Conservation (phyloP, 2,113 vertebrate species). For the Grammomys surdaster region DNA sequence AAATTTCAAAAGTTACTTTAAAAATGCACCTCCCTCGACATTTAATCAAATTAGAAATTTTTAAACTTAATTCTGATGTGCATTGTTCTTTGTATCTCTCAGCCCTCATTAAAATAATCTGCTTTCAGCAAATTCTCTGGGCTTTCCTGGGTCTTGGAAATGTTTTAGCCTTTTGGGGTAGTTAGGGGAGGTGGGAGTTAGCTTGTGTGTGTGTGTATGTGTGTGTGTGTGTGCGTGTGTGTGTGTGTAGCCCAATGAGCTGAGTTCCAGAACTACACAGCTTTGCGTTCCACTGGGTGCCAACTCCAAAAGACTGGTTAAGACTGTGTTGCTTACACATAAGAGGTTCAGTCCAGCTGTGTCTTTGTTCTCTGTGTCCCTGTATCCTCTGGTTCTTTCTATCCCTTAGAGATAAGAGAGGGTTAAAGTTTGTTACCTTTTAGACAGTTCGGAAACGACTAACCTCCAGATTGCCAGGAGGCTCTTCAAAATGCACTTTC, state of each 20-base stretch:
- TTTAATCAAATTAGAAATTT: background rate
- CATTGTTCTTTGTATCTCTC: background rate
- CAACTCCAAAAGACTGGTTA: background rate
- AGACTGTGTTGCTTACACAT: background rate
- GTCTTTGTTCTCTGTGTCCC: background rate
- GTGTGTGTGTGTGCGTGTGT: no score
- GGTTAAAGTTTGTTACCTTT: background rate
- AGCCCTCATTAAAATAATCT: background rate
- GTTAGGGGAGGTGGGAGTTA: background rate
- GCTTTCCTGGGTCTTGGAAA: background rate
- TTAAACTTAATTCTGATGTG: conserved; percentile 13
- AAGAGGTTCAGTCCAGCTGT: background rate
- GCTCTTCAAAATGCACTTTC: conserved; percentile 32
- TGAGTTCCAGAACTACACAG: background rate
- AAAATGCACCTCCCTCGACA: background rate
- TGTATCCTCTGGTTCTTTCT: background rate
- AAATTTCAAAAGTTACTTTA: conserved; percentile 1
- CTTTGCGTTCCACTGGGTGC: background rate
- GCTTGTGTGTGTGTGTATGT: no score
- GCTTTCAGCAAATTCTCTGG: background rate
- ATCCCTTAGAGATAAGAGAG: conserved; percentile 19
- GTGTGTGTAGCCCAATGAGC: background rate
- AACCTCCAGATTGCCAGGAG: background rate
- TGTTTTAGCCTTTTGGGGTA: background rate
- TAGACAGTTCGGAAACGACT: conserved; percentile 19